Conservation (phyloP, 2,888 invertebrate genomes). For the Gymnosoma rotundatum region DNA sequence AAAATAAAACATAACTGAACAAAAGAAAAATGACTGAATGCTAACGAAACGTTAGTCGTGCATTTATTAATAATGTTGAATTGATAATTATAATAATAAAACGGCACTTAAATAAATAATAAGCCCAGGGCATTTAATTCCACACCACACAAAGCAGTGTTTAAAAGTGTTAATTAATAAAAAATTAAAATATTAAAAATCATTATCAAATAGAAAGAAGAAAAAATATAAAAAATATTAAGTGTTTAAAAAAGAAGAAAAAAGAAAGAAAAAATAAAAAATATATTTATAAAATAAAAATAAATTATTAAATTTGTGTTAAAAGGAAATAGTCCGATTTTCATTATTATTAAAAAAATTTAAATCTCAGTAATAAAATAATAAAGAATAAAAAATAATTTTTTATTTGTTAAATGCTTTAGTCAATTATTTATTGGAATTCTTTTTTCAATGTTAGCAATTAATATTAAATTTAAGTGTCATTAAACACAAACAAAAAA, state of each 20-base stretch:
- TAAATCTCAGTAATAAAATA: too few relatives aligned
- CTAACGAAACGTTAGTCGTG: not conserved
- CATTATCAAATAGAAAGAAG: not conserved
- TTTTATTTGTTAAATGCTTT: too few relatives aligned
- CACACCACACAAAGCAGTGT: not conserved
- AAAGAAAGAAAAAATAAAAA: not conserved
- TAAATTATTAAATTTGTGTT: not conserved
- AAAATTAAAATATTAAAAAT: constrained; percentile 17
- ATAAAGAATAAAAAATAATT: too few relatives aligned
- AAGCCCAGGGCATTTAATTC: not conserved
- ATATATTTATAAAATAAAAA: constrained; percentile 7
- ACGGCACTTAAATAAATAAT: constrained; percentile 14
- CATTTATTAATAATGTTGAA: constrained; percentile 24
- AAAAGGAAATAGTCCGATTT: not conserved
- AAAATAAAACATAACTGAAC: not conserved
- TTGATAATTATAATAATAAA: constrained; percentile 34
- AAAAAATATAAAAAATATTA: too few relatives aligned
- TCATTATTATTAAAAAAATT: too few relatives aligned
- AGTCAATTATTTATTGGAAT: too few relatives aligned
- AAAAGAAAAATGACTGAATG: not conserved
- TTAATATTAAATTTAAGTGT: not conserved
- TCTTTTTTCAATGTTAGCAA: not conserved
- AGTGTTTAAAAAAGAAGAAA: not conserved
- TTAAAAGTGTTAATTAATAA: constrained; percentile 62
- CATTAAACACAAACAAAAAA: not conserved